Evolutionary conservation across 30 jellyfish, hydroid and myxozoan species (phyloP).

Genomic region (Aurelia aurita complex sp. Pacific): DNA sequence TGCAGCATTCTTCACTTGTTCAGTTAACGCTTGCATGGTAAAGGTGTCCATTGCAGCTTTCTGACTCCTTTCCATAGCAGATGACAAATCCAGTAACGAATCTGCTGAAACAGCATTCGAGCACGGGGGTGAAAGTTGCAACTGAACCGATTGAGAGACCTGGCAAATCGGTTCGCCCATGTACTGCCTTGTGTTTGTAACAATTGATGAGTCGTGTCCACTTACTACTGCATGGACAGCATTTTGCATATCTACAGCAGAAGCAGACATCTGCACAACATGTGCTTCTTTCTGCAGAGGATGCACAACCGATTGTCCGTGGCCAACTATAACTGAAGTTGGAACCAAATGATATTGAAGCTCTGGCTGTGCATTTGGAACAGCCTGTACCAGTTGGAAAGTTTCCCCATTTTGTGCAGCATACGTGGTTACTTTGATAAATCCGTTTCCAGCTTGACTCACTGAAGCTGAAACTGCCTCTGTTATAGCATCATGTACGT

Average conservation of each 20-base stretch:
- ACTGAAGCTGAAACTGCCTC: slow-evolving; percentile 30
- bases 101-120: not conserved
- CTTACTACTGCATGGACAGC: slow-evolving; percentile 9
- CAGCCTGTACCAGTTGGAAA: slow-evolving; percentile 87
- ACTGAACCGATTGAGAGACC: slow-evolving; percentile 5
- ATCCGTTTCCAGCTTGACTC: slow-evolving; percentile 31
- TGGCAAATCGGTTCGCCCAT: not conserved
- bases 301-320: slow-evolving; percentile 23
- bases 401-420: slow-evolving; percentile 86
- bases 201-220: not conserved
- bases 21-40: slow-evolving; percentile 26
- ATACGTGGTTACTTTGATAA: slow-evolving; percentile 76
- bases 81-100: slow-evolving; percentile 3
- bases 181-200: slow-evolving; percentile 1
- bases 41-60: slow-evolving; percentile 25
- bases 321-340: slow-evolving; percentile 47
- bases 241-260: slow-evolving; percentile 13
- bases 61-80: slow-evolving; percentile 8
- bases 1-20: slow-evolving; percentile 20
- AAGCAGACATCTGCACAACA: slow-evolving; percentile 21
- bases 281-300: not conserved
- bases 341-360: slow-evolving; percentile 64
- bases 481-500: not conserved
- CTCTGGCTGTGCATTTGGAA: slow-evolving; percentile 57
- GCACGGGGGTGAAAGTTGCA: slow-evolving; percentile 12